Evolutionary conservation across 2,888 invertebrate genomes (phyloP), one percentile per base, ranked within the genome.

Genomic region (Pseudoips prasinana): DNA sequence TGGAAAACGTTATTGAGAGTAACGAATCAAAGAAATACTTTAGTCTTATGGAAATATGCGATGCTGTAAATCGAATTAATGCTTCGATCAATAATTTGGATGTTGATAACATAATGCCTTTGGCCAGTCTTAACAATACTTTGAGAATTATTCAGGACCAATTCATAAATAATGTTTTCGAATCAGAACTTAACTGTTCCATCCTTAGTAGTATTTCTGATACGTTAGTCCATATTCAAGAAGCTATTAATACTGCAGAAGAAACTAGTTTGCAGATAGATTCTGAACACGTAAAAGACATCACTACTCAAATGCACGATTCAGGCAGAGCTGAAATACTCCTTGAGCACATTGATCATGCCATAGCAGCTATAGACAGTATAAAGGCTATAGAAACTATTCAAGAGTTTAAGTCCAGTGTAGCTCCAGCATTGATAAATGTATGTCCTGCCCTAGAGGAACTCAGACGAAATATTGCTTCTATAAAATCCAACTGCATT

Each of bases 1-100:
- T 92, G 33, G 90, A 91, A 63, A 90, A 90, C 42, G 90, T 91
- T 2, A 80, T 92, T 33, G 90, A 91, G 47, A 76, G 76, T 48
- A 86, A 88, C 44, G 81, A 87, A 11, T 67, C 78, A 1, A 65
- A 60, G 6, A 85, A 86, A 66, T 88, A 88, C 53, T 75, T 77
- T 25, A 50, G 50, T 6, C 59, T 87, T 8, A 70, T 83, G 48
- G 79, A 80, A 69, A 72, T 86, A 46, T 87, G 86, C 47, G 75
- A 83, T 46, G 71, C 72, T 4, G 69, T 87, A 1, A 79, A 72
- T 30, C 73, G 79, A 58, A 55, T 86, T 1, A 86, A 80, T 45
- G 48, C 59, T 2, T 73, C 73, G 1, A 67, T 87, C 6, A 77
- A 75, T 47, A 68, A 62, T 39, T 51, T 84, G 7, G 73, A 81